A percentile compares a stretch with the other conserved stretches of the same genome.
Evolutionary conservation across 2,888 invertebrate genomes (phyloP).

Genomic region (Meganola albula): DNA sequence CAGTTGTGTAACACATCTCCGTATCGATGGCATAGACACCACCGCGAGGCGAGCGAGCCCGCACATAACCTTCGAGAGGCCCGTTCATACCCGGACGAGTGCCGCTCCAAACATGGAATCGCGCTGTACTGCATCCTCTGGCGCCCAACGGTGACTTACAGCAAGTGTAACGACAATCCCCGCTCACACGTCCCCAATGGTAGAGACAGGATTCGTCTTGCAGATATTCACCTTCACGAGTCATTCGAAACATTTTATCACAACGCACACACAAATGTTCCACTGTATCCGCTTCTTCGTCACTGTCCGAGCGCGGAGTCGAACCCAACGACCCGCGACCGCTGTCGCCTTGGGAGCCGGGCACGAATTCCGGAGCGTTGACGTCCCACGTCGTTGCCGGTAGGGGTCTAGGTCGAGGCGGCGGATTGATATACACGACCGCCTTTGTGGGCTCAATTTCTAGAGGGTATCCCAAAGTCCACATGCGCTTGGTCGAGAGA

Average conservation of each 20-base stretch:
- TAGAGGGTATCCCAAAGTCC: conserved; percentile 84
- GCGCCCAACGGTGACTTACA: conserved; percentile 75
- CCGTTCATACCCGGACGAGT: conserved; percentile 83
- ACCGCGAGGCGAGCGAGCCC: conserved; percentile 72
- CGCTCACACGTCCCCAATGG: conserved; percentile 91
- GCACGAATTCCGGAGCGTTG: conserved; percentile 83
- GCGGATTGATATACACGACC: conserved; percentile 79
- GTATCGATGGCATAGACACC: conserved; percentile 93
- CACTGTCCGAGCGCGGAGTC: conserved; percentile 75
- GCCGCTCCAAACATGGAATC: conserved; percentile 88
- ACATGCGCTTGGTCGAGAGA: conserved; percentile 79
- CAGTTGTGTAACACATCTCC: conserved; percentile 96
- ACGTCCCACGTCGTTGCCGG: conserved; percentile 75
- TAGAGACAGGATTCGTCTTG: conserved; percentile 87
- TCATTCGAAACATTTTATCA: conserved; percentile 83
- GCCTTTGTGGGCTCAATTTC: conserved; percentile 79
- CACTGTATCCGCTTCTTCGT: conserved; percentile 75
- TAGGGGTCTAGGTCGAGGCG: conserved; percentile 62
- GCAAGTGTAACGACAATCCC: conserved; percentile 79
- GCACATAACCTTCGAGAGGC: conserved; percentile 82
- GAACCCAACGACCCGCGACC: conserved; percentile 75
- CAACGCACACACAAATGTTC: conserved; percentile 85
- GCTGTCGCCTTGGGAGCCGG: conserved; percentile 74
- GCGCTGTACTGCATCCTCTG: conserved; percentile 81
- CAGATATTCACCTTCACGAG: conserved; percentile 83